Base-by-base conservation (phyloP, 2,113 vertebrate genomes). In the Nipponia nippon region DNA sequence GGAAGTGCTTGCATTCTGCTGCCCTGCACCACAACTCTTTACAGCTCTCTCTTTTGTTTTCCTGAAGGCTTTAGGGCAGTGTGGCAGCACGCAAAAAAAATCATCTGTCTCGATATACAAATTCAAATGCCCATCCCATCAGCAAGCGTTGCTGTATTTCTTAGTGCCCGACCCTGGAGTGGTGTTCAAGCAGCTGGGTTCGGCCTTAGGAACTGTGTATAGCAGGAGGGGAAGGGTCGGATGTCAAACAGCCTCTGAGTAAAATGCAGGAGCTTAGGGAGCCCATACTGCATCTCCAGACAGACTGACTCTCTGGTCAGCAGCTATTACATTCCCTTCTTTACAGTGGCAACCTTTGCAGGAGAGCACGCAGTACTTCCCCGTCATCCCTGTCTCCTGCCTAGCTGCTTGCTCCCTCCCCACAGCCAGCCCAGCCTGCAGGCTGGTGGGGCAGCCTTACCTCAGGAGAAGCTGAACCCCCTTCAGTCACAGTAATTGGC, bases 401-500 rank as follows among this genome's bases (percentile, higher is more conserved):
- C 52, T 1, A 4, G 4, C 0, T 16, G 34, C 44, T 59, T 1
- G 0, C 23, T 50, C n/a, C 8, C 38, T 67, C 40, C 65, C 14
- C 50, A 34, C 19, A 15, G 13, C 34, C 3, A 30, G 1, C 14
- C 53, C 36, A 47, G 56, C 46, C 17, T 10, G 6, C 5, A 11
- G 42, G 49, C 55, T 34, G 67, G 9, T 9, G 38, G 25, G 18
- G 26, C 49, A 72, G 61, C 32, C 32, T 49, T 9, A 2, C 11
- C 9, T 2, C 18, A 17, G 65, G 16, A 63, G 25, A 13, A 40
- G 34, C 50, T 23, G 47, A 36, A 27, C 22, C 5, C 22, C 32
- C 11, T 26, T 16, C 14, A 19, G 32, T 32, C 65, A 14, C 65
- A 44, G 13, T 1, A 49, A 36, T 2, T 27, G 29, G 49, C 29